A percentile compares a stretch with the other conserved stretches of the same genome.
These are phyloP conservation scores for Paraescarpia echinospica DNA, from an alignment of 1,140 invertebrate species.

Conservation along the genomic window DNA sequence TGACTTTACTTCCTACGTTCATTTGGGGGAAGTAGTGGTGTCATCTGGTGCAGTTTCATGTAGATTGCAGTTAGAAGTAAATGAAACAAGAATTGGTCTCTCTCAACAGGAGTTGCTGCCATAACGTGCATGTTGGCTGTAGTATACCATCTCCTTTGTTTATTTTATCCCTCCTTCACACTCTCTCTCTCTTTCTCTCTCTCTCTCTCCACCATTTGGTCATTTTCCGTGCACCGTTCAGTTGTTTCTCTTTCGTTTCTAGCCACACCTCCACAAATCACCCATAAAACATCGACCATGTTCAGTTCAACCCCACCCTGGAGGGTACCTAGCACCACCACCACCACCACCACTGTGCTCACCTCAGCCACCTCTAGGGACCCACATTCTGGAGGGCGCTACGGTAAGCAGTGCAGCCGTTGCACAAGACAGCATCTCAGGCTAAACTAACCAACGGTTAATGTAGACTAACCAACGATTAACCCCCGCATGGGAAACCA, in stretches of 20 bases:
- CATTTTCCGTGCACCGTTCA: neutral
- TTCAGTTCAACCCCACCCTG: neutral
- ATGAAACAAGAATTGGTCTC: neutral
- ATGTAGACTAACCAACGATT: neutral
- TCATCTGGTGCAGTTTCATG: no score
- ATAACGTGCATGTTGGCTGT: neutral
- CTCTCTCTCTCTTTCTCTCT: neutral
- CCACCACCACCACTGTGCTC: neutral
- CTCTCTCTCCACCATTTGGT: neutral
- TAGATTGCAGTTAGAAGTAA: neutral
- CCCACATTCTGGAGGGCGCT: neutral
- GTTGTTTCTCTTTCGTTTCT: slow-evolving; percentile 1
- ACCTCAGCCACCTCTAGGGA: neutral
- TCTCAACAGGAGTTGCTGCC: neutral
- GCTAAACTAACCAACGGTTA: neutral
- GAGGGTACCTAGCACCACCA: neutral
- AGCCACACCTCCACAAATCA: slow-evolving; percentile 3
- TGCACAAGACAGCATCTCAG: neutral
- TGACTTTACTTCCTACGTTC: no score
- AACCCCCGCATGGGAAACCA: neutral
- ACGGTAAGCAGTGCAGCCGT: neutral
- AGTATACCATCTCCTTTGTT: neutral
- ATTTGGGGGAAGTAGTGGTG: no score
- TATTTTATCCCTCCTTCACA: neutral
- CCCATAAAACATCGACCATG: neutral